phyloP scores from a whole-genome alignment of 2,113 vertebrate species.

The Mellivora capensis region DNA sequence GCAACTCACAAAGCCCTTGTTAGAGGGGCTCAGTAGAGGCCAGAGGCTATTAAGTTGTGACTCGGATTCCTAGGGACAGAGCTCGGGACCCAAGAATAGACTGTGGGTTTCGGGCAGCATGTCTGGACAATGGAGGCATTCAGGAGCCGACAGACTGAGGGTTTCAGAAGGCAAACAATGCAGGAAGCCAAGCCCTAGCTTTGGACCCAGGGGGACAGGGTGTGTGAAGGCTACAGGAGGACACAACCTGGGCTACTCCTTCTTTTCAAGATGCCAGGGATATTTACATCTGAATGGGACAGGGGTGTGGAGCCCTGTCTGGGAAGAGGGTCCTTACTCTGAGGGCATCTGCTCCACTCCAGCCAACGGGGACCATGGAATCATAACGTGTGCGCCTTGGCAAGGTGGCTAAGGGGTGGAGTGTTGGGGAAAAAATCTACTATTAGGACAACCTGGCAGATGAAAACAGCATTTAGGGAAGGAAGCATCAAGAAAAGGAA shows the following conservation, averaged over 20 bases:
- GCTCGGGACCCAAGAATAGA: not conserved
- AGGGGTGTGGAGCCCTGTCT: conserved; percentile 33
- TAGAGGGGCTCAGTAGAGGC: conserved; percentile 42
- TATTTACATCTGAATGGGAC: conserved; percentile 83
- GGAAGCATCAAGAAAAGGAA: not conserved
- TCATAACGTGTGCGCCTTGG: not conserved
- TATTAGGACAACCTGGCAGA: not conserved
- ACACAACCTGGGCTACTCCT: conserved; percentile 49
- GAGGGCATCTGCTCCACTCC: conserved; percentile 78
- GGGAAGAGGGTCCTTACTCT: conserved; percentile 53
- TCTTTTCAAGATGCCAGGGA: conserved; percentile 75
- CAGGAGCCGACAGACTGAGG: conserved; percentile 57
- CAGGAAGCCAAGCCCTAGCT: conserved; percentile 40
- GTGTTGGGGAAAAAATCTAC: not conserved
- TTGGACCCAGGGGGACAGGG: not conserved
- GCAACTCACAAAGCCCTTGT: conserved; percentile 59
- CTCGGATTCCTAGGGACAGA: conserved; percentile 77
- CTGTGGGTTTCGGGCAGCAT: conserved; percentile 53
- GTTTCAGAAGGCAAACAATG: conserved; percentile 68
- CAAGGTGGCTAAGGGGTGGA: accelerated
- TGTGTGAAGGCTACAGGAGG: conserved; percentile 28
- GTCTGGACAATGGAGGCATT: conserved; percentile 80
- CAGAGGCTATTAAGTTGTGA: conserved; percentile 78
- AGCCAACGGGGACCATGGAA: not conserved
- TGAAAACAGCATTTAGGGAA: not conserved